Base-by-base conservation (phyloP, 2,113 vertebrate genomes). In the Pipa parva region DNA sequence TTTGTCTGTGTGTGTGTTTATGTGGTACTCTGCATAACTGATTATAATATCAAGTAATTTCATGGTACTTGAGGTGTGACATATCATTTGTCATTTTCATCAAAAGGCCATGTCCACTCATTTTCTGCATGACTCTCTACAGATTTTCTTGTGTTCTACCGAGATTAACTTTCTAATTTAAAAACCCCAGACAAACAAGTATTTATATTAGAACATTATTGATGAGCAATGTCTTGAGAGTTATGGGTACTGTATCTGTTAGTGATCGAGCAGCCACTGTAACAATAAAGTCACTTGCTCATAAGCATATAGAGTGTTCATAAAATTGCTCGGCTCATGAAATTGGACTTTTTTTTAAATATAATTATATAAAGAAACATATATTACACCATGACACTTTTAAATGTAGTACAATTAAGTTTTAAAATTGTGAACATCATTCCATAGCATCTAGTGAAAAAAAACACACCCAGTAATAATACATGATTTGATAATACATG, bases 21-120 rank as follows among this genome's bases (percentile, higher is more conserved):
- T 42, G 17, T 18, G n/a, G 11, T 42, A 42, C 39, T 63, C 27
- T 36, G 21, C 11, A 52, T 75, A 73, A 70, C 49, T 75, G 67
- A 79, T 72, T 61, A 22, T 67, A 54, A 46, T 59, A 72, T 49
- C 68, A 63, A 36, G 64, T 76, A 59, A 58, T 20, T 71, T 77
- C 66, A 64, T 36, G 51, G 71, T 63, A 65, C 63, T 57, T 65
- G 73, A 63, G 39, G 69, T 71, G 67, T 75, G 72, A 78, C 61
- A 65, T 65, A 24, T 63, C 63, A 72, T 81, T 80, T 73, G 74
- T 81, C 75, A 78, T 75, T 69, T 69, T 76, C 56, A 72, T 50
- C 1, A 1, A 80, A 74, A 79, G 76, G 72, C 76, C 71, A 75
- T 74, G 73, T 76, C 58, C 51, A 45, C 57, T 13, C 4, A 67